phyloP scores from a whole-genome alignment of 2,888 invertebrate genomes.

The Andrena camellia region DNA sequence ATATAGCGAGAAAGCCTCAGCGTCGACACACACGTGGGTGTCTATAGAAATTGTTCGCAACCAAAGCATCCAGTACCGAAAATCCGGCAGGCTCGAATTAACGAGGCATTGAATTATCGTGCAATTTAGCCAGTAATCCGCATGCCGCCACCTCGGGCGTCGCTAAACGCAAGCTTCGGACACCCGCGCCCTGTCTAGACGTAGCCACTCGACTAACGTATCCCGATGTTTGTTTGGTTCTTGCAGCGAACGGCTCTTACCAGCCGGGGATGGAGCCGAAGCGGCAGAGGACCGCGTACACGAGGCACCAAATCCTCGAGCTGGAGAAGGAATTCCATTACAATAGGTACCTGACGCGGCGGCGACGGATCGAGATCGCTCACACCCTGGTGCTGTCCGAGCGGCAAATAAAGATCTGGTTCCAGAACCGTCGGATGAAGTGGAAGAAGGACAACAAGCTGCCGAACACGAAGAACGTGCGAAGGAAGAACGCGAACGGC shows the following conservation, averaged over 20 bases:
- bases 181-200: background rate
- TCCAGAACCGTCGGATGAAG: conserved; percentile 94
- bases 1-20: too few species aligned
- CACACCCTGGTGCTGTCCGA: conserved; percentile 97
- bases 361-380: conserved; percentile 98
- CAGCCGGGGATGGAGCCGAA: conserved; percentile 98
- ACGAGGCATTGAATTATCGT: background rate
- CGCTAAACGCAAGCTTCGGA: background rate
- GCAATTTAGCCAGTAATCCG: background rate
- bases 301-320: conserved; percentile 98
- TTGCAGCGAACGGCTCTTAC: conserved; percentile 94
- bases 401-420: conserved; percentile 96
- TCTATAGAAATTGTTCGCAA: background rate
- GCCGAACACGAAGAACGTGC: conserved; percentile 93
- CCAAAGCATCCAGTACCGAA: background rate
- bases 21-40: too few species aligned
- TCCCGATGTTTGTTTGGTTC: conserved; percentile 79
- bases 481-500: conserved; percentile 87
- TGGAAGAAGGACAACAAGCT: conserved; percentile 96
- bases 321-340: conserved; percentile 99
- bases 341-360: conserved; percentile 97
- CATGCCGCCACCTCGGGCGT: background rate
- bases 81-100: background rate
- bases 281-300: conserved; percentile 98
- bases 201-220: conserved; percentile 8